Base-by-base conservation (phyloP, 2,797 vertebrate species). In the Odontamblyopus rebecca region DNA sequence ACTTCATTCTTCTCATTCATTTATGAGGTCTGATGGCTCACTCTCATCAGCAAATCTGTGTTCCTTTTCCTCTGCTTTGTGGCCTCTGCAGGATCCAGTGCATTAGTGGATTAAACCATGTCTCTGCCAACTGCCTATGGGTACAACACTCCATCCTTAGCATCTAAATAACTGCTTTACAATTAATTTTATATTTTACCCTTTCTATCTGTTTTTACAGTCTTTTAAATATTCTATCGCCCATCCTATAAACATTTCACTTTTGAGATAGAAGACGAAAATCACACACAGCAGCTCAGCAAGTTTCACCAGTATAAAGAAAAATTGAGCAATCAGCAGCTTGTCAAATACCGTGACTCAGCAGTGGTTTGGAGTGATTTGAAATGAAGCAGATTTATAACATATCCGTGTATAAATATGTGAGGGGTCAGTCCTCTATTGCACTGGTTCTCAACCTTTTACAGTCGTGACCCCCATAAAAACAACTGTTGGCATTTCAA, bases 21-120 rank as follows among this genome's bases (percentile, higher is more conserved):
- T 60, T 70, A 38, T 71, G 73, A 76, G 61, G n/a, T 3, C 67
- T 61, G 67, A 68, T 27, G 76, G 60, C 66, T 27, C 4, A 48
- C 70, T 61, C 71, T 76, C 73, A 75, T 82, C 79, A 77, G 68
- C 32, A 8, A 11, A 51, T 61, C 44, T 30, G 15, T 65, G 41
- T 50, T 29, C 64, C 44, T 51, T 30, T 50, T 29, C 41, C 64
- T 15, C 18, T 35, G 27, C 26, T 48, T 30, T 26, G 62, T 64
- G 23, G 62, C 62, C 38, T 41, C n/a, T 64, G 62, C 62, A 26
- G 38, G 23, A 64, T 66, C 64, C 64, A 51, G 64, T 30, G 44
- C 64, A 66, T 66, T 66, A 66, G 64, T 16, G 6, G 44, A 66
- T 66, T 66, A 66, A 66, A 66, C 64, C 44, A 2, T 11, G 16